phyloP scores from a whole-genome alignment of 2,797 vertebrate genomes.

The Antrozous pallidus region DNA sequence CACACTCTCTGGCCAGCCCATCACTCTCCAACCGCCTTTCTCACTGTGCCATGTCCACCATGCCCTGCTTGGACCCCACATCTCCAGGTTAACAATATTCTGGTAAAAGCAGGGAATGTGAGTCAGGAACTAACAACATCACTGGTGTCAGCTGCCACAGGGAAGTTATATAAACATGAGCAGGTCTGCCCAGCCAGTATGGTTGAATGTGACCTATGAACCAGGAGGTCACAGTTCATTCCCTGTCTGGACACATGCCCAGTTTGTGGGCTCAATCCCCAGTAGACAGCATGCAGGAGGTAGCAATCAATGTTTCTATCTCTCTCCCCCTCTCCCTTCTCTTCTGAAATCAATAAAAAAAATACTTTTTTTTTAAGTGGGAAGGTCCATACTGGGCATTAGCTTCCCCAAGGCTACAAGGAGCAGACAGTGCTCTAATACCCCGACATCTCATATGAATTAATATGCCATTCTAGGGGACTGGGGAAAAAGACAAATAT shows the following conservation, averaged over 20 bases:
- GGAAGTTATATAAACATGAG: neutral
- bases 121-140: neutral
- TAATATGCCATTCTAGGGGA: neutral
- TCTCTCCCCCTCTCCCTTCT: too few relatives aligned
- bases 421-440: neutral
- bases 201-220: too few relatives aligned
- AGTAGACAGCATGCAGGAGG: too few relatives aligned
- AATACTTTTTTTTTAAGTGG: neutral
- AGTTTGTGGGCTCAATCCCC: too few relatives aligned
- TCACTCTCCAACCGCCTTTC: neutral
- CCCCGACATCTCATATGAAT: neutral
- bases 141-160: neutral
- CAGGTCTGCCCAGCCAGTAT: too few relatives aligned
- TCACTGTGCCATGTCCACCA: neutral
- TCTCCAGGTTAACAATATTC: neutral
- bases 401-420: neutral
- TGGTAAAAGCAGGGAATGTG: neutral
- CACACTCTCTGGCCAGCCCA: neutral
- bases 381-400: neutral
- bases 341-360: too few relatives aligned
- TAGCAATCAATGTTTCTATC: too few relatives aligned
- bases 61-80: neutral
- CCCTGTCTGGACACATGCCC: too few relatives aligned
- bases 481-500: neutral
- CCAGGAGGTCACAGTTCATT: too few relatives aligned